phyloP scores from a whole-genome alignment of 1,140 invertebrate genomes.

The Hydropsyche tenuis region DNA sequence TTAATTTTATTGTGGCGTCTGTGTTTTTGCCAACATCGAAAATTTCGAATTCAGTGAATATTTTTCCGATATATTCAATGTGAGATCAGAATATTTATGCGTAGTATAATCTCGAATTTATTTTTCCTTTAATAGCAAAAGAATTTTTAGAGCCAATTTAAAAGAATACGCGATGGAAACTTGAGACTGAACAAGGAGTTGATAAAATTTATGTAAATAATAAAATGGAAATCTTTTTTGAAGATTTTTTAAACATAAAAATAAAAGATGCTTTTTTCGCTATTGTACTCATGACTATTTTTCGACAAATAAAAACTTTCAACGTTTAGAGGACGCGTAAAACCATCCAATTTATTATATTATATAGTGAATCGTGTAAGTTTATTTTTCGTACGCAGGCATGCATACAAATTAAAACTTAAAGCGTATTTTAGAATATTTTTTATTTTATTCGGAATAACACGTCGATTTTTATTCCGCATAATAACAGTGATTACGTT shows the following conservation, averaged over 20 bases:
- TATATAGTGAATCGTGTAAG: no score
- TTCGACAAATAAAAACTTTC: background rate
- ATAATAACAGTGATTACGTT: background rate
- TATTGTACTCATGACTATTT: constrained; percentile 7
- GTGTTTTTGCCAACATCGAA: background rate
- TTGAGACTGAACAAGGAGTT: background rate
- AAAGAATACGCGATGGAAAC: constrained; percentile 9
- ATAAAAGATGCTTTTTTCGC: background rate
- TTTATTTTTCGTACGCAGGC: constrained; percentile 1
- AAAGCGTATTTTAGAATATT: no score
- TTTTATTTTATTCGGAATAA: background rate
- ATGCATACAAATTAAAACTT: background rate
- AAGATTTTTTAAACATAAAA: background rate
- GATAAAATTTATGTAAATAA: constrained; percentile 23
- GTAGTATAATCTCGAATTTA: constrained; percentile 17
- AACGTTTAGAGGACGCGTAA: no score
- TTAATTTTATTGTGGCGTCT: background rate
- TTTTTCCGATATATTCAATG: background rate
- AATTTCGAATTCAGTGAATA: background rate
- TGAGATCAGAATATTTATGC: constrained; percentile 16
- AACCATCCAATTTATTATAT: no score
- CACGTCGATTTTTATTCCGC: background rate
- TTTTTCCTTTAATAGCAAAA: background rate
- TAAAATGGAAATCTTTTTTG: background rate
- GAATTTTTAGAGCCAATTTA: constrained; percentile 20